Conservation (phyloP, 2,113 vertebrate species). For the Mus musculus region DNA sequence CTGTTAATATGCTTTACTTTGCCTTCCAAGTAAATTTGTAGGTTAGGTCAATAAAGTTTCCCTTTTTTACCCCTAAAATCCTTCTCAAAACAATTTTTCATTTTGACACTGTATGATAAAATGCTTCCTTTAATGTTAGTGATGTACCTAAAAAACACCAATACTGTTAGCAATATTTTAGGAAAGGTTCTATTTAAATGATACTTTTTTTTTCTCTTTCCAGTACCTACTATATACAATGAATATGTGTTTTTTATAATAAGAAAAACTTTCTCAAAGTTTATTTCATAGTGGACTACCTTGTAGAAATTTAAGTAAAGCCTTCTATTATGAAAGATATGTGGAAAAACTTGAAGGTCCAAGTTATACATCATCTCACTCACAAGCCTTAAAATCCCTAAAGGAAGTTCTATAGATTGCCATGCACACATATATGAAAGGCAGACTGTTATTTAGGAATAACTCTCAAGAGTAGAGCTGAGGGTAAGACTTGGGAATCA, state of each 20-base stretch:
- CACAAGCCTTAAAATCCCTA: neutral
- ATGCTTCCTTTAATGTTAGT: neutral
- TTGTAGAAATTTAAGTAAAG: neutral
- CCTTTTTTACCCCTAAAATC: neutral
- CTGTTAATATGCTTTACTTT: constrained; percentile 34
- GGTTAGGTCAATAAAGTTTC: neutral
- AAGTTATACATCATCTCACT: neutral
- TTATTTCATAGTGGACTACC: constrained; percentile 36
- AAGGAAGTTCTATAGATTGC: neutral
- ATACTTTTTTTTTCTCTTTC: neutral
- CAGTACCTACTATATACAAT: neutral
- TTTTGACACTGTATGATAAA: neutral
- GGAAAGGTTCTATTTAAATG: neutral
- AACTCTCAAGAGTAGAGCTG: constrained; percentile 27
- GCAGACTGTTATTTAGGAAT: constrained; percentile 26
- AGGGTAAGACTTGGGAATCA: neutral
- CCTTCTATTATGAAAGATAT: neutral
- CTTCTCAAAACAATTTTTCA: neutral
- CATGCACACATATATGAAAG: neutral
- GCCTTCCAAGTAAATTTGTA: constrained; percentile 23
- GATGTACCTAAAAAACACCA: neutral
- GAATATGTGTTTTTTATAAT: neutral
- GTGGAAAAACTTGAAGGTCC: neutral
- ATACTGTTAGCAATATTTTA: neutral
- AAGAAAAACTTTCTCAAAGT: constrained; percentile 37